Base-by-base conservation (phyloP, 1,140 invertebrate species). In the Leptinotarsa lineolata region DNA sequence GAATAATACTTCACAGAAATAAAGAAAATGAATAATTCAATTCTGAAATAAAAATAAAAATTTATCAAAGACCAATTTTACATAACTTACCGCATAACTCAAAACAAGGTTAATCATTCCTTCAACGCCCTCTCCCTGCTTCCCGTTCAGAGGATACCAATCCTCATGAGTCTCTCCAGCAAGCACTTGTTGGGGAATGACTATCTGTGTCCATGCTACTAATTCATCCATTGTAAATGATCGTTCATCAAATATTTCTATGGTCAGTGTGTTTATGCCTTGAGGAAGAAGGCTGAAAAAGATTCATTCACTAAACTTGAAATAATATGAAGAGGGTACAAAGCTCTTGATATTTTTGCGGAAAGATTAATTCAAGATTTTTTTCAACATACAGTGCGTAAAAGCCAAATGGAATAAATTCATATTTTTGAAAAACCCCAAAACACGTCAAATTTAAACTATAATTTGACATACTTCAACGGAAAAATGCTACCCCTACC, bases 171-270 rank as follows among this genome's bases (percentile, higher is more conserved):
- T 97, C 83, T 97, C 92, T 2, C 95, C 95, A 84, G 90, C 88
- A 68, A 97, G 88, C 15, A 97, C 93, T 76, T 90, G 88, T 71
- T 90, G 86, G 3, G 96, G 95, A 82, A 98, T 95, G 30, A 89
- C 89, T 81, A 95, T 90, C 81, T 95, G 92, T 4, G 92, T 90
- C 94, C 95, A 98, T 1, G 97, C 97, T 78, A 99, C 93, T 72
- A 96, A 86, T 84, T 98, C 96, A 86, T 99, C 97, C 88, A 95
- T 92, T 24, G 95, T 96, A 84, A 99, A 97, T 3, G 95, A 94
- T 85, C 95, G 93, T 87, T 99, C 97, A 87, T 99, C 97, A 86
- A 94, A 99, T 73, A 99, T 95, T 89, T 99, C 96, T 82, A 99
- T 79, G 79, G 95, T 94, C 79, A 99, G 90, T 30, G 91, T 91